A percentile compares a stretch with the other conserved stretches of the same genome.
Conservation (phyloP, 1,140 invertebrate species). For the Drosophila serrata region DNA sequence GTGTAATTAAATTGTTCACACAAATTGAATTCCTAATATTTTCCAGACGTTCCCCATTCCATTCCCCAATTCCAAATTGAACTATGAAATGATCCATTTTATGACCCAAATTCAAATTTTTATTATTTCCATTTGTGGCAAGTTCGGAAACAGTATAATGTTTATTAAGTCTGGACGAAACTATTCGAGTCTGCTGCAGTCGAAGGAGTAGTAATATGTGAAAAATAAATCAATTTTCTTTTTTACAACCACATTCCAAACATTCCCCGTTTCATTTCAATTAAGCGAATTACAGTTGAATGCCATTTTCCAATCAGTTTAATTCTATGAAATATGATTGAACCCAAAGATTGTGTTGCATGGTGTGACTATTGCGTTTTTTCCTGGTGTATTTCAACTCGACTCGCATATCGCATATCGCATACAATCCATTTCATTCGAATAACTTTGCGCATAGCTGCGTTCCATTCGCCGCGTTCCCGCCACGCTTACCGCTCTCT, state of each 20-base stretch:
- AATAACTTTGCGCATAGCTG: slow-evolving; percentile 46
- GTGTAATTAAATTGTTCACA: background rate
- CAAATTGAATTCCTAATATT: background rate
- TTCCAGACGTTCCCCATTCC: background rate
- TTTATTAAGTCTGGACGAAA: background rate
- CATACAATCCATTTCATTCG: slow-evolving; percentile 71
- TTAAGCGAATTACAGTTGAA: background rate
- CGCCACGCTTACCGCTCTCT: background rate
- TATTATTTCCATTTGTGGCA: background rate
- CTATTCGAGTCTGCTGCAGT: background rate
- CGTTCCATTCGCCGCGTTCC: slow-evolving; percentile 24
- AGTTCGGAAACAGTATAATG: background rate
- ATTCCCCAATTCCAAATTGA: background rate
- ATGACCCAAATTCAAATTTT: background rate
- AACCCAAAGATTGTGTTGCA: background rate
- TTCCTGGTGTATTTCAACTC: slow-evolving; percentile 1
- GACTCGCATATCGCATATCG: slow-evolving; percentile 55
- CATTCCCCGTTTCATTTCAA: background rate
- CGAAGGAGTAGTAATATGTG: too few species aligned
- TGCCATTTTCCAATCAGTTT: background rate
- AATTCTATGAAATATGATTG: too few species aligned
- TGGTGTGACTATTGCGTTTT: background rate
- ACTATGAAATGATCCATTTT: background rate
- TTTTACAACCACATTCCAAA: background rate
- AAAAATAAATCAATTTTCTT: background rate